Base-by-base conservation (phyloP, 1,140 invertebrate genomes). In the Popillia japonica region DNA sequence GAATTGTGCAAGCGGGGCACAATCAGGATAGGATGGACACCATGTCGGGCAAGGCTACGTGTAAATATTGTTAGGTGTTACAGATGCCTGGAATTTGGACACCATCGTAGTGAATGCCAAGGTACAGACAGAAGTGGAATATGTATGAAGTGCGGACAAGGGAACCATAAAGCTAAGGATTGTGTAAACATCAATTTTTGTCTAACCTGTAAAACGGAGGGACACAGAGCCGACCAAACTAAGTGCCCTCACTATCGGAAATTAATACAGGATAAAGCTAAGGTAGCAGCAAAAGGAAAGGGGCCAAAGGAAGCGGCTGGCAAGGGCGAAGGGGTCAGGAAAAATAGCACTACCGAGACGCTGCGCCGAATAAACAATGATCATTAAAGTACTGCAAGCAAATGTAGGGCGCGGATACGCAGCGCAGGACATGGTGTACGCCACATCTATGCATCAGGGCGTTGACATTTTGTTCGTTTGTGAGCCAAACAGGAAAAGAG, bases 141-240 rank as follows among this genome's bases (percentile, higher is more conserved):
- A 10, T 79, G 78, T 34, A 17, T 48, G 61, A 79, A 77, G 3
- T 79, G 78, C 34, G 55, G 75, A 23, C 11, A 64, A 17, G 61
- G 61, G 48, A 75, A 48, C 11, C 75, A 80, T 20, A 72, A 23
- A 55, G 79, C 27, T 6, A 75, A 44, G 23, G 73, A 68, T 8
- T 78, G 79, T 40, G 72, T 22, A 11, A 55, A 44, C 27, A 34
- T 34, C 27, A 4, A 34, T 34, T 2, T 34, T 4, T 44, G 73
- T 41, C n/a, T 59, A 20, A 75, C 8, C 8, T 77, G 78, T 27
- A 77, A 61, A 17, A n/a, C 20, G 59, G 59, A 79, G 17, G 73
- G 78, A 42, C 74, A 79, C 40, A 61, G 74, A 34, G 59, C 55
- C 4, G 78, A 76, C 22, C 23, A 44, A 23, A 79, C 59, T 11